Conservation (phyloP, 2,113 vertebrate species). For the Terrapene triunguis region DNA sequence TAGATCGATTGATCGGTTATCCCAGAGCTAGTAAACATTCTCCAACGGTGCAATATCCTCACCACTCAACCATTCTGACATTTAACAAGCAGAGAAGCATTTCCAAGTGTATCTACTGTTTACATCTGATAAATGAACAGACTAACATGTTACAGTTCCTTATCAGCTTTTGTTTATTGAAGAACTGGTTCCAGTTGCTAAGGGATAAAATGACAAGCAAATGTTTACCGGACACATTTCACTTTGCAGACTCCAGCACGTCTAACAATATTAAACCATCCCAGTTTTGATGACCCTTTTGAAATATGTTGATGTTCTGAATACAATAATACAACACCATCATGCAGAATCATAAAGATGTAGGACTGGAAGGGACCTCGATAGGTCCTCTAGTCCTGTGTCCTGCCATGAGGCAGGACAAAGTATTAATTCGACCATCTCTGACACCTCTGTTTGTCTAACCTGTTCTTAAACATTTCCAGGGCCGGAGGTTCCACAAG, state of each 20-base stretch:
- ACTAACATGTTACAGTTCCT: accelerated
- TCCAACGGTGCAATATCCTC: neutral
- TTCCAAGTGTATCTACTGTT: neutral
- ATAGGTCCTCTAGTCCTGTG: neutral
- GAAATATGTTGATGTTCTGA: accelerated
- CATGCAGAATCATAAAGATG: neutral
- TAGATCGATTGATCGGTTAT: neutral
- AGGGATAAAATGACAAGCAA: neutral
- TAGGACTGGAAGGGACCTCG: no score
- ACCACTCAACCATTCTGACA: neutral
- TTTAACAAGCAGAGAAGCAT: neutral
- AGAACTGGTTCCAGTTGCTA: neutral
- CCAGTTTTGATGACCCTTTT: neutral
- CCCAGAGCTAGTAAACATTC: neutral
- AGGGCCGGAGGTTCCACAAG: neutral
- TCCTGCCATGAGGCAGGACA: neutral
- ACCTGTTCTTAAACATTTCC: neutral
- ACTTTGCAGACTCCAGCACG: accelerated
- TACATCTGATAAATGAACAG: neutral
- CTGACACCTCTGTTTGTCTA: neutral
- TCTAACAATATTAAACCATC: neutral
- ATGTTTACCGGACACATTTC: neutral
- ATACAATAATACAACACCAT: neutral
- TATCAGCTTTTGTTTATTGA: neutral
- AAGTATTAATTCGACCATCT: neutral